Evolutionary conservation across 2,113 vertebrate species (phyloP).

Genomic region (cattle (Bos taurus)): ARS-UCD2.0 NC_037333.1:94815501-94816000

Average conservation of each 20-base stretch:
- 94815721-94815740: conserved; percentile 28
- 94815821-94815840: neutral
- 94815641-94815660: neutral
- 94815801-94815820: neutral
- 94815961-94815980: conserved; percentile 21
- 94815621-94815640: neutral
- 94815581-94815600: neutral
- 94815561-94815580: neutral
- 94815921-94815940: neutral
- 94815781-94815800: conserved; percentile 5
- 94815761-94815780: conserved; percentile 43
- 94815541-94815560: neutral
- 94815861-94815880: conserved; percentile 45
- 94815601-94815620: neutral
- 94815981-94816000: neutral
- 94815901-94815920: neutral
- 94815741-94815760: neutral
- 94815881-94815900: neutral
- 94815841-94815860: neutral
- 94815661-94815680: neutral
- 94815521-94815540: neutral
- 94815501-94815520: neutral
- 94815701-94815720: conserved; percentile 23
- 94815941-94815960: conserved; percentile 8
- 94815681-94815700: conserved; percentile 11